Base-by-base conservation (phyloP, 2,888 invertebrate species). In the Teleogryllus oceanicus region DNA sequence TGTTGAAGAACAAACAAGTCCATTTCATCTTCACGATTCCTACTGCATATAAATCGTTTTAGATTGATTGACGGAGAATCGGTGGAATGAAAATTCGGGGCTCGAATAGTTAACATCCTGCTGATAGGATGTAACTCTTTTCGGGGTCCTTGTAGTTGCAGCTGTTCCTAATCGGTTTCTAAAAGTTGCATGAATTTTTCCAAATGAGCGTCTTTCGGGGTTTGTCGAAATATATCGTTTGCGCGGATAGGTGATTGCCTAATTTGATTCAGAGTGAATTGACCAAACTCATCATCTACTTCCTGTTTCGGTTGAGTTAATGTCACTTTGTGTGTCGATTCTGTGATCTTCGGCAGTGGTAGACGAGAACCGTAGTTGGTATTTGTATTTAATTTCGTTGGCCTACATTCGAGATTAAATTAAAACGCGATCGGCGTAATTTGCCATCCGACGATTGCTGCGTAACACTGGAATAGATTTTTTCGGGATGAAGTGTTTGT, bases 1-100 rank as follows among this genome's bases (percentile, higher is more conserved):
- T 21, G 21, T 21, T 21, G 21, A 21, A 21, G 21, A 37, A 37
- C 37, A 37, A 37, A 8, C 0, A 37, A 37, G 8, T 37, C 77
- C 80, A 82, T 79, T 85, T 85, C 83, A 84, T 85, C 79, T 83
- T 84, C 2, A 83, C 83, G 11, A 85, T 84, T 11, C 84, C 85
- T 18, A 82, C 82, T 20, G 82, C 78, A 83, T 85, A 82, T 21
- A 83, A 76, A 80, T 83, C 80, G 74, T 80, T 24, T 74, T 51
- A 83, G 13, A 83, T 81, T 18, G 20, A 50, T 75, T 78, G 24
- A 21, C 78, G 82, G 62, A 83, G 76, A 8, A 50, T 13, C 18
- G 78, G 20, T 37, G 5, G 74, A 74, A 74, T 74, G 74, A 74
- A 1, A 74, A 24, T 1, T 74, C 12, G 74, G 74, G 5, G 74